phyloP scores from a whole-genome alignment of 1,140 invertebrate species.

The Anoplophora glabripennis region DNA sequence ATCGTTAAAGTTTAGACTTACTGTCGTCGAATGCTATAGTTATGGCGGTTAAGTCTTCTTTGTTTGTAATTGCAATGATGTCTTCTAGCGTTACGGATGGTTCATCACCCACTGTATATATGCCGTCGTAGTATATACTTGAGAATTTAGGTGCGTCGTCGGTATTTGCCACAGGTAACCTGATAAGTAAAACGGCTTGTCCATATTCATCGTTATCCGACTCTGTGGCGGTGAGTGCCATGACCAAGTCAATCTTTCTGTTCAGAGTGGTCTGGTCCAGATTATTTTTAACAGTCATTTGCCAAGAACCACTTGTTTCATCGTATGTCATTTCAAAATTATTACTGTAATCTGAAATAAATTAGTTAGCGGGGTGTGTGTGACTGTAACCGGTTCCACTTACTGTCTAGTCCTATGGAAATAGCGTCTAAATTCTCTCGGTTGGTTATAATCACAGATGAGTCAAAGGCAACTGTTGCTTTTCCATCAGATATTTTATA shows the following conservation, averaged over 20 bases:
- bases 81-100: not conserved
- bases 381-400: not conserved
- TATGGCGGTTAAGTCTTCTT: not conserved
- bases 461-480: not conserved
- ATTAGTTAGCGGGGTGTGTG: not conserved
- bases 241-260: not conserved
- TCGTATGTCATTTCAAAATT: slow-evolving; percentile 3
- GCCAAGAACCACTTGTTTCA: not conserved
- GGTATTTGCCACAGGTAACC: not conserved
- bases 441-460: not conserved
- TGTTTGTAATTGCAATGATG: slow-evolving; percentile 4
- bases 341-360: slow-evolving; percentile 4
- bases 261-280: not conserved
- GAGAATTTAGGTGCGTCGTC: slow-evolving; percentile 2
- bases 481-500: slow-evolving; percentile 3
- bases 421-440: not conserved
- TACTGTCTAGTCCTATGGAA: not conserved
- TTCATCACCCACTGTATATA: not conserved
- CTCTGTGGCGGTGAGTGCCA: not conserved
- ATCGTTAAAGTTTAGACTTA: not conserved
- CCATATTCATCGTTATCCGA: not conserved
- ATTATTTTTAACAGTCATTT: not conserved
- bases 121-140: not conserved
- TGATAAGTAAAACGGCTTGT: not conserved
- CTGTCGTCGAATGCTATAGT: not conserved